phyloP scores from a whole-genome alignment of 1,140 invertebrate species.

The Rhagoletis pomonella region DNA sequence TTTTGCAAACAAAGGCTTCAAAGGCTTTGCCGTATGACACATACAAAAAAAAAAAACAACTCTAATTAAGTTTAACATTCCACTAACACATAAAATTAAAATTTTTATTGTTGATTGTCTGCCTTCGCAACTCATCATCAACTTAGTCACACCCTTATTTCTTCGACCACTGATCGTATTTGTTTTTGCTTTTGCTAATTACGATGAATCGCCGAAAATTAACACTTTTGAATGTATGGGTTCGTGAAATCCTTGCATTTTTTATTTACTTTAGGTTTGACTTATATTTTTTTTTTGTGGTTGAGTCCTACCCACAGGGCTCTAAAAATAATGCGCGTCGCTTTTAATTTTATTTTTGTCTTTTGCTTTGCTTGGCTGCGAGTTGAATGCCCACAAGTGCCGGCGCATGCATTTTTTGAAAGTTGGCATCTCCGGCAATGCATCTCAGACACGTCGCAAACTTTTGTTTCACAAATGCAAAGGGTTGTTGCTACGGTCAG shows the following conservation, averaged over 20 bases:
- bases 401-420: no score
- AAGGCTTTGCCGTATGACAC: background rate
- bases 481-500: no score
- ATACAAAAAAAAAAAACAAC: background rate
- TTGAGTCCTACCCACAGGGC: background rate
- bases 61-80: background rate
- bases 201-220: background rate
- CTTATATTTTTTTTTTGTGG: background rate
- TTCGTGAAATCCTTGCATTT: background rate
- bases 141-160: slow-evolving; percentile 33
- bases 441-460: no score
- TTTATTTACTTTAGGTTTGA: background rate
- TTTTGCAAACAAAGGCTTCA: background rate
- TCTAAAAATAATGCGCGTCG: slow-evolving; percentile 9
- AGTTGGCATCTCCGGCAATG: no score
- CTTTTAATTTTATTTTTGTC: background rate
- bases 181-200: background rate
- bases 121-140: background rate
- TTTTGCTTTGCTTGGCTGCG: background rate
- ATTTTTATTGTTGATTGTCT: background rate
- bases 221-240: slow-evolving; percentile 1
- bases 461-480: no score
- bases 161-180: background rate
- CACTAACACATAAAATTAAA: no score
- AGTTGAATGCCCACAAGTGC: slow-evolving; percentile 15